These are phyloP conservation scores for Ochlodes sylvanus DNA, from an alignment of 2,888 invertebrate genomes.

Conservation along the genomic window DNA sequence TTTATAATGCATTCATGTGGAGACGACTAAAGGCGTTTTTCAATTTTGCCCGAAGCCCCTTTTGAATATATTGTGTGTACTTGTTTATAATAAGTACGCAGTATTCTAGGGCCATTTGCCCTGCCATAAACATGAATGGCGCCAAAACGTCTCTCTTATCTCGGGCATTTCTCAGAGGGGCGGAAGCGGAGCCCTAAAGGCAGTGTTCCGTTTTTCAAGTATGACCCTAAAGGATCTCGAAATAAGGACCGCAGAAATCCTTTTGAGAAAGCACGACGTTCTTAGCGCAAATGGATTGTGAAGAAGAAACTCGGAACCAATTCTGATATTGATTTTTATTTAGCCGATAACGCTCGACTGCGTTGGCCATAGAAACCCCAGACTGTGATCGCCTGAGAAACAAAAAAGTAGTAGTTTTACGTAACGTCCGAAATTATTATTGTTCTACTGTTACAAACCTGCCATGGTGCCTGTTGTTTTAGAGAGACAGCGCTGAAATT, in stretches of 20 bases:
- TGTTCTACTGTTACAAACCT: conserved; percentile 3
- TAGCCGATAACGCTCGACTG: conserved; percentile 54
- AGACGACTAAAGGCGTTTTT: conserved; percentile 49
- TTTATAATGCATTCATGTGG: conserved; percentile 31
- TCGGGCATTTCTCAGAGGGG: conserved; percentile 80
- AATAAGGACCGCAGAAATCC: conserved; percentile 78
- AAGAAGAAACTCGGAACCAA: conserved; percentile 75
- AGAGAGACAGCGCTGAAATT: conserved; percentile 5
- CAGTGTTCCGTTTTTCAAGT: conserved; percentile 75
- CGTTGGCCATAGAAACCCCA: conserved; percentile 18
- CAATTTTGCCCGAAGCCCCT: conserved; percentile 53
- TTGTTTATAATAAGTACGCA: conserved; percentile 83
- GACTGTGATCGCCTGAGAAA: conserved; percentile 21
- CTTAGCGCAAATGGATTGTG: conserved; percentile 82
- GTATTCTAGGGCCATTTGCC: conserved; percentile 82
- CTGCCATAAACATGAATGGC: conserved; percentile 84
- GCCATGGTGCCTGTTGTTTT: conserved; percentile 12
- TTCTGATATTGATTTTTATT: conserved; percentile 83
- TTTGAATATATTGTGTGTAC: conserved; percentile 52
- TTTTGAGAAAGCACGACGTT: conserved; percentile 78
- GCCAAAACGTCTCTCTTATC: conserved; percentile 85
- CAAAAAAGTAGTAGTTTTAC: conserved; percentile 20
- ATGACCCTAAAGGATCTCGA: conserved; percentile 80
- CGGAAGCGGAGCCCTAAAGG: conserved; percentile 79
- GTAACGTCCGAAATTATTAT: conserved; percentile 16